Conservation (phyloP, 2,888 invertebrate species). For the Oscheius myriophilus region DNA sequence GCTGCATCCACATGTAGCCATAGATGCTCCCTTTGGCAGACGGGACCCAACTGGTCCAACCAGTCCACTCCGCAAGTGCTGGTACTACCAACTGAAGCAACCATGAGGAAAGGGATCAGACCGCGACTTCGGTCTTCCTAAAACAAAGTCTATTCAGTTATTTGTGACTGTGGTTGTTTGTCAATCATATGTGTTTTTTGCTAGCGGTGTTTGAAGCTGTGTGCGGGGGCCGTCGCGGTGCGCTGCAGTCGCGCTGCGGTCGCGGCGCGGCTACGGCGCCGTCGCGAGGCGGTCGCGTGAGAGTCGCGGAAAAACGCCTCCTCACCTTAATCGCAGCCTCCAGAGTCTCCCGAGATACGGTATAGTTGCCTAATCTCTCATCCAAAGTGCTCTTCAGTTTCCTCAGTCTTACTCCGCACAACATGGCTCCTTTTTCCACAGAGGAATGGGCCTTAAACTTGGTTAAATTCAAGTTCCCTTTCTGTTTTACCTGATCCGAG, state of each 20-base stretch:
- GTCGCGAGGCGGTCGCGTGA: too few relatives aligned
- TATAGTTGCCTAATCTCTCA: conserved; percentile 77
- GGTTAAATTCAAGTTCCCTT: too few relatives aligned
- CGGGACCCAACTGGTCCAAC: conserved; percentile 78
- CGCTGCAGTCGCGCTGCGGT: too few relatives aligned
- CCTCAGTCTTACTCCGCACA: conserved; percentile 83
- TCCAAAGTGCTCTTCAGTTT: conserved; percentile 76
- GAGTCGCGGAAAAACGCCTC: too few relatives aligned
- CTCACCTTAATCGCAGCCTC: conserved; percentile 75
- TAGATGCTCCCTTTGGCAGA: conserved; percentile 82
- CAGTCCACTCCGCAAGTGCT: conserved; percentile 96
- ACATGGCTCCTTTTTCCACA: conserved; percentile 85
- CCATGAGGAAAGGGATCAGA: conserved; percentile 66
- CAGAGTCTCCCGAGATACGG: conserved; percentile 79
- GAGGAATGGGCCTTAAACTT: conserved; percentile 83
- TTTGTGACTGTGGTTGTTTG: too few relatives aligned
- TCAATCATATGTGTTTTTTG: too few relatives aligned
- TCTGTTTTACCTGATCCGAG: conserved; percentile 71
- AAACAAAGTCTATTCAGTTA: background rate
- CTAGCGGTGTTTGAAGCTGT: too few relatives aligned
- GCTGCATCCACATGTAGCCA: conserved; percentile 99
- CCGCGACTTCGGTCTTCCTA: conserved; percentile 66
- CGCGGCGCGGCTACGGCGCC: too few relatives aligned
- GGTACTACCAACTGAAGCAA: conserved; percentile 81
- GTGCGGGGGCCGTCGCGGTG: too few relatives aligned